Conservation (phyloP, 2,888 invertebrate genomes). For the Dorcus hopei region DNA sequence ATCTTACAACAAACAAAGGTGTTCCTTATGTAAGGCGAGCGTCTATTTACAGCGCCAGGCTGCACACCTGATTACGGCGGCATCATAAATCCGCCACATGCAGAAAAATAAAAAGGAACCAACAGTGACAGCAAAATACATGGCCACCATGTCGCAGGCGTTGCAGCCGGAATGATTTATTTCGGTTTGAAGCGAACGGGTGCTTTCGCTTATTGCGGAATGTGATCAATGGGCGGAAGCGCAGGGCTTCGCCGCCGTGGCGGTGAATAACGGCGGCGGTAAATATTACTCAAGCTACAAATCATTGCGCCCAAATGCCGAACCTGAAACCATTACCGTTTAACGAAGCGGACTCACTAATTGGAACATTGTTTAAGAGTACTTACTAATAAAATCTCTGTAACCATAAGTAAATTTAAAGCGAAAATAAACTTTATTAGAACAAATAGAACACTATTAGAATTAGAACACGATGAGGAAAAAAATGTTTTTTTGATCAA, state of each 20-base stretch:
- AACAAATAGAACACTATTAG: no score
- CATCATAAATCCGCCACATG: constrained; percentile 1
- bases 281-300: constrained; percentile 15
- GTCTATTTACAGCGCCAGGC: no score
- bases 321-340: no score
- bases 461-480: no score
- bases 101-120: background rate
- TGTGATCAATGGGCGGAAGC: constrained; percentile 28
- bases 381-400: no score
- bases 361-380: no score
- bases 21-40: no score
- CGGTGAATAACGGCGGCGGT: constrained; percentile 6
- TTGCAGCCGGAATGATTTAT: constrained; percentile 23
- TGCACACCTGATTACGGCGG: background rate
- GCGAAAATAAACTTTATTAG: no score
- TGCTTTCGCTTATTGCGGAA: constrained; percentile 29
- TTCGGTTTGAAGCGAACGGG: constrained; percentile 21
- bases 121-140: constrained; percentile 7
- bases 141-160: constrained; percentile 1
- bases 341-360: no score
- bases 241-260: constrained; percentile 15
- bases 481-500: no score
- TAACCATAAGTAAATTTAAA: no score
- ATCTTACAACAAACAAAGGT: no score
- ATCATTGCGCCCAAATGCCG: constrained; percentile 6